Evolutionary conservation across 2,797 vertebrate genomes (phyloP).

Genomic region (Heliangelus exortis): DNA sequence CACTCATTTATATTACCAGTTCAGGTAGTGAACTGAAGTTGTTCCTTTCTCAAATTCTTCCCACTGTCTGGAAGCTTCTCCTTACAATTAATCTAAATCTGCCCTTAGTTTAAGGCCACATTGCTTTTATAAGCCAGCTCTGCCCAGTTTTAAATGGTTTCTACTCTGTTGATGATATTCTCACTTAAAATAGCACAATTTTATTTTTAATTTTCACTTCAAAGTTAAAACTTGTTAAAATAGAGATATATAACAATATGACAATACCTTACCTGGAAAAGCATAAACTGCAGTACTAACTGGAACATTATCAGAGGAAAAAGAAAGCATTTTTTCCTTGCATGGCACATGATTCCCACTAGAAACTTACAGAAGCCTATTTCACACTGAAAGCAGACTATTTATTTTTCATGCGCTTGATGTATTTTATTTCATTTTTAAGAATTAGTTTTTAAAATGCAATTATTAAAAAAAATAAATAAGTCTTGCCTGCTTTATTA

Average conservation of each 20-base stretch:
- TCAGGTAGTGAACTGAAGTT: not conserved
- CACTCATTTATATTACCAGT: not conserved
- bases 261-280: not conserved
- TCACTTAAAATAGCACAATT: not conserved
- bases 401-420: not conserved
- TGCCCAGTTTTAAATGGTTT: not conserved
- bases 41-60: not conserved
- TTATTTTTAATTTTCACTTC: not conserved
- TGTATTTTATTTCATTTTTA: not conserved
- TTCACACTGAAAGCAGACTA: not conserved
- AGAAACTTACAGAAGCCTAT: not conserved
- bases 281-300: not conserved
- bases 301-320: not conserved
- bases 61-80: not conserved
- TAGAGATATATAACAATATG: not conserved
- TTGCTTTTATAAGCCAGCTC: not conserved
- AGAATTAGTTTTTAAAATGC: not conserved
- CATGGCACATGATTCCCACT: not conserved
- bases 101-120: not conserved
- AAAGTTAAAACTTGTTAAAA: not conserved
- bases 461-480: not conserved
- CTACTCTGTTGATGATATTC: not conserved
- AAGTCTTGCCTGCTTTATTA: not conserved
- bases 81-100: not conserved
- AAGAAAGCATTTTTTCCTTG: not conserved